A percentile compares a stretch with the other conserved stretches of the same genome.
phyloP scores from a whole-genome alignment of 2,888 invertebrate species.

The Sarcophaga caerulescens region DNA sequence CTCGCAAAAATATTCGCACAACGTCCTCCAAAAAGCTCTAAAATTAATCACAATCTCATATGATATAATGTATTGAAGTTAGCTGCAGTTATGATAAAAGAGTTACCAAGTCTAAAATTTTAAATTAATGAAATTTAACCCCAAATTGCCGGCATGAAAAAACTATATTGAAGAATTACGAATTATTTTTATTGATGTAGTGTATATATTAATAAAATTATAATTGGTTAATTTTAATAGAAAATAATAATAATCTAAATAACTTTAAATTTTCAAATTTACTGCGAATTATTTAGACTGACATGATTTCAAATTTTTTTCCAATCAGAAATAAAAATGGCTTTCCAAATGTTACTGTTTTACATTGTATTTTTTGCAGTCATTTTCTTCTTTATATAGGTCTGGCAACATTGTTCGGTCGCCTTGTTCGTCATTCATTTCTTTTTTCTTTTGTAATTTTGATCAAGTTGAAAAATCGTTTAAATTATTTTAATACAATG shows the following conservation, averaged over 20 bases:
- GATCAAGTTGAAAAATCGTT: conserved; percentile 63
- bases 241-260: too few species aligned
- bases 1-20: neutral
- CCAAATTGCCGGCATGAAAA: too few species aligned
- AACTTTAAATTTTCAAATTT: too few species aligned
- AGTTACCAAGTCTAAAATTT: neutral
- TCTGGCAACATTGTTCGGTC: conserved; percentile 30
- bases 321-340: neutral
- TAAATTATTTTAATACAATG: conserved; percentile 47
- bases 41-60: neutral
- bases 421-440: conserved; percentile 62
- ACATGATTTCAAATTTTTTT: neutral
- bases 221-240: too few species aligned
- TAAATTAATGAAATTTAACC: neutral
- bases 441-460: conserved; percentile 57
- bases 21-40: neutral
- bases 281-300: neutral
- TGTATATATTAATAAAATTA: neutral
- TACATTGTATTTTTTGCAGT: neutral
- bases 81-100: conserved; percentile 9
- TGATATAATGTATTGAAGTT: conserved; percentile 35
- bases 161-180: neutral
- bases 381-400: neutral
- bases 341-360: neutral
- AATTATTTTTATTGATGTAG: neutral